phyloP scores from a whole-genome alignment of 2,888 invertebrate species.

The Seladonia tumulorum region DNA sequence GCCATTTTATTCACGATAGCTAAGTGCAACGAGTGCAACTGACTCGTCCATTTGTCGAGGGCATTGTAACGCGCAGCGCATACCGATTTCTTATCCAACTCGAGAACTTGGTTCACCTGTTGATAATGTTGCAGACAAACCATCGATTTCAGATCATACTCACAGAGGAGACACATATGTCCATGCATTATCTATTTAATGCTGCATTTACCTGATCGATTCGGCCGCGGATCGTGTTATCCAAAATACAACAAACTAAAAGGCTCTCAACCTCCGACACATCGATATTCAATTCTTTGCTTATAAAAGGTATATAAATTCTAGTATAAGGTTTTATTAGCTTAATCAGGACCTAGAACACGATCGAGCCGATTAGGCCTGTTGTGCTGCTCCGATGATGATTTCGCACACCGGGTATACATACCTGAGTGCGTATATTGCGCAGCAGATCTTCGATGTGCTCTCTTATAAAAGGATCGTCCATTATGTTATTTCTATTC shows the following conservation, averaged over 20 bases:
- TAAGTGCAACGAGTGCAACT: slow-evolving; percentile 93
- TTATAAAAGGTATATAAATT: slow-evolving; percentile 99
- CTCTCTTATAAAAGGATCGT: slow-evolving; percentile 99
- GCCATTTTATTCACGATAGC: slow-evolving; percentile 98
- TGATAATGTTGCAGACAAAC: slow-evolving; percentile 2
- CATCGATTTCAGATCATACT: not conserved
- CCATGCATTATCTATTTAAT: not conserved
- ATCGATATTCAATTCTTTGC: slow-evolving; percentile 96
- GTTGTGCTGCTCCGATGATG: not conserved
- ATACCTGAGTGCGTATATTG: slow-evolving; percentile 93
- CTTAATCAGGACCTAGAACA: slow-evolving; percentile 95
- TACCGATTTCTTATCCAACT: slow-evolving; percentile 92
- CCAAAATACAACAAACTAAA: slow-evolving; percentile 98
- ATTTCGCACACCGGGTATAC: not conserved
- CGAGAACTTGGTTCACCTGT: slow-evolving; percentile 95
- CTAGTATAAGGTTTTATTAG: slow-evolving; percentile 98
- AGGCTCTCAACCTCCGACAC: slow-evolving; percentile 98
- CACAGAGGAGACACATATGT: not conserved
- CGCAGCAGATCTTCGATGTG: slow-evolving; percentile 98
- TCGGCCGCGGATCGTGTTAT: slow-evolving; percentile 94
- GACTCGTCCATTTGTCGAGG: slow-evolving; percentile 98
- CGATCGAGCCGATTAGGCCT: not conserved
- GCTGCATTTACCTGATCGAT: slow-evolving; percentile 90
- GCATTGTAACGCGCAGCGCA: slow-evolving; percentile 95
- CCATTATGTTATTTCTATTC: slow-evolving; percentile 98